A percentile compares a stretch with the other conserved stretches of the same genome.
Conservation (phyloP, 1,140 invertebrate genomes). For the Atta texana region DNA sequence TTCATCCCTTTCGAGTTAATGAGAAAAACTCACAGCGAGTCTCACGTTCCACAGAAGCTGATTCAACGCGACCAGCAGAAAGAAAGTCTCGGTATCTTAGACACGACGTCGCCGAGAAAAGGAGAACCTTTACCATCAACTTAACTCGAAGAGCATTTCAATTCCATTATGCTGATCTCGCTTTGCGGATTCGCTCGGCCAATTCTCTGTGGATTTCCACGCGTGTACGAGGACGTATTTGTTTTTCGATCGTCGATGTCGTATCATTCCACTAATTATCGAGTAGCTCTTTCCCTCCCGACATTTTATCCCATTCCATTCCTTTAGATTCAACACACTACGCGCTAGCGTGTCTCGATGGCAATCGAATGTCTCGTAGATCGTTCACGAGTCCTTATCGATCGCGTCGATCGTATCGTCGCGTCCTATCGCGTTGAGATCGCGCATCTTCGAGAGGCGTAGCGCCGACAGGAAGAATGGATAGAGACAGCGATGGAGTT, state of each 20-base stretch:
- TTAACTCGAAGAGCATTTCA: constrained; percentile 64
- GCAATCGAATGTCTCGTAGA: constrained; percentile 66
- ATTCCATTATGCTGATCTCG: constrained; percentile 45
- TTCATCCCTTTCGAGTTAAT: constrained; percentile 36
- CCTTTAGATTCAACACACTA: background rate
- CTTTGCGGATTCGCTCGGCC: background rate
- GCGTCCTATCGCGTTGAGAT: constrained; percentile 70
- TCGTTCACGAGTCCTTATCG: constrained; percentile 64
- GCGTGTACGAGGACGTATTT: background rate
- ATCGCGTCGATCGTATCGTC: constrained; percentile 77
- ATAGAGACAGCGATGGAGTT: constrained; percentile 65
- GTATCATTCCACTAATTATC: constrained; percentile 75
- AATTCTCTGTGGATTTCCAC: constrained; percentile 33
- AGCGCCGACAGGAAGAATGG: constrained; percentile 41
- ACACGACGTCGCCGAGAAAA: background rate
- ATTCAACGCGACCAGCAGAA: constrained; percentile 43
- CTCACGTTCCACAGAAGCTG: background rate
- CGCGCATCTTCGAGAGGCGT: constrained; percentile 69
- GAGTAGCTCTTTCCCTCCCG: constrained; percentile 70
- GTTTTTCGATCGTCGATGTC: constrained; percentile 36
- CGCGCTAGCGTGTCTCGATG: constrained; percentile 49
- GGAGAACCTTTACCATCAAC: constrained; percentile 46
- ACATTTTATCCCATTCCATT: constrained; percentile 13
- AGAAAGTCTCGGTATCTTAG: constrained; percentile 42
- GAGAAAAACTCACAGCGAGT: constrained; percentile 52